Evolutionary conservation across 2,888 invertebrate genomes (phyloP), one percentile per base, ranked within the genome.

Genomic region (Eueremaeus valkanovi): DNA sequence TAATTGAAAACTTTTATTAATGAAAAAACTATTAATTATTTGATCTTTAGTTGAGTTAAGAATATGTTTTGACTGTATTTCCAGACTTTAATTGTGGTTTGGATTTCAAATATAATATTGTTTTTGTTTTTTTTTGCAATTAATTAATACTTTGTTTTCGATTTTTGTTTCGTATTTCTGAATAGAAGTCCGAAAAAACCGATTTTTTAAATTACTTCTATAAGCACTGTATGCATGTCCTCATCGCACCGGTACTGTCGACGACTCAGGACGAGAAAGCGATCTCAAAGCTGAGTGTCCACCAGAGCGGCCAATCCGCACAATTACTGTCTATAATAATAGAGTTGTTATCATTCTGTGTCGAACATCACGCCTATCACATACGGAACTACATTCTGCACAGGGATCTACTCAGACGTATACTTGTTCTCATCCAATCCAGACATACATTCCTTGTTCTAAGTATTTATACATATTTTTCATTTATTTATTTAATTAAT

Each of bases 161-260:
- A n/a, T n/a, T n/a, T n/a, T n/a, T n/a, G n/a, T n/a, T n/a, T n/a
- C n/a, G n/a, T n/a, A n/a, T n/a, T n/a, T 49, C 18, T n/a, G 81
- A 83, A 21, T 81, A 86, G 84, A 95, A 95, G 85, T 92, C 94
- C 76, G 98, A 99, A 86, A 97, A 97, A 85, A 92, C 94, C 24
- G 98, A 99, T 84, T 99, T 99, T 85, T 88, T 99, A 75, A 93
- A 92, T 84, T 95, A 96, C 85, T 99, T 99, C 86, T 99, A 99
- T 86, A 96, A 95, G 85, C 92, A 95, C 85, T 95, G 95, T 86
- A 93, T 99, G 87, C 93, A 95, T 84, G 92, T 93, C 74, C 87
- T 99, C 81, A 93, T 96, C 89, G 95, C 93, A 76, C 98, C 98
- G n/a, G 86, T 99, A 75, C 86, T 97, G 82, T 91, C 92, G 77